A percentile compares a stretch with the other conserved stretches of the same genome.
Conservation (phyloP, 2,888 invertebrate species). For the Diogma glabrata region DNA sequence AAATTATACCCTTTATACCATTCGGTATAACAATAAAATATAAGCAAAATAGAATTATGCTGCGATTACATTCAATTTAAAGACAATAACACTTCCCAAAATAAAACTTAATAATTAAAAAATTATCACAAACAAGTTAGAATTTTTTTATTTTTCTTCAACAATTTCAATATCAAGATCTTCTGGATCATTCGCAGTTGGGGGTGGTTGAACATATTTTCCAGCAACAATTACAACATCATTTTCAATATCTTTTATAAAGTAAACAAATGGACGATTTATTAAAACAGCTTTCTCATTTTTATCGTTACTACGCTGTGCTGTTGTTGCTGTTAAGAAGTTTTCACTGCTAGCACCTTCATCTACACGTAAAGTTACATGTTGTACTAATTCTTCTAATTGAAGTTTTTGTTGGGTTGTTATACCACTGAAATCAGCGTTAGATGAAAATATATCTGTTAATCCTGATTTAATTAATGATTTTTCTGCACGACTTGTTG, state of each 20-base stretch:
- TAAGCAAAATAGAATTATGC: too few species aligned
- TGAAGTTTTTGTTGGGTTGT: conserved; percentile 49
- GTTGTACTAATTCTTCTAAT: conserved; percentile 53
- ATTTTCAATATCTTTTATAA: conserved; percentile 45
- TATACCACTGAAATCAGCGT: conserved; percentile 47
- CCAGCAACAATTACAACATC: conserved; percentile 48
- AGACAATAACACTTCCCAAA: too few species aligned
- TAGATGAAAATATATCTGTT: conserved; percentile 45
- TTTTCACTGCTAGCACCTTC: conserved; percentile 40
- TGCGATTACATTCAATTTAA: too few species aligned
- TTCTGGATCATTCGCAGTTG: too few species aligned
- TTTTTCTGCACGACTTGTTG: conserved; percentile 49
- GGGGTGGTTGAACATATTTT: conserved; percentile 44
- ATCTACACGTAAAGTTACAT: conserved; percentile 50
- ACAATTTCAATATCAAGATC: too few species aligned
- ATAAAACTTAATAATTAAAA: too few species aligned
- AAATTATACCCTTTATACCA: too few species aligned
- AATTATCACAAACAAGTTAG: too few species aligned
- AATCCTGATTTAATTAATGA: conserved; percentile 46
- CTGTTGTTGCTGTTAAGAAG: conserved; percentile 28
- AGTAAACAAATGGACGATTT: conserved; percentile 52
- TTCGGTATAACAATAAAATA: too few species aligned
- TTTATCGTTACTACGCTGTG: conserved; percentile 18
- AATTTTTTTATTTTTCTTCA: too few species aligned
- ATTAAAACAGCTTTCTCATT: conserved; percentile 37